Evolutionary conservation across 1,140 invertebrate genomes (phyloP).

Genomic region (Papilio polytes): DNA sequence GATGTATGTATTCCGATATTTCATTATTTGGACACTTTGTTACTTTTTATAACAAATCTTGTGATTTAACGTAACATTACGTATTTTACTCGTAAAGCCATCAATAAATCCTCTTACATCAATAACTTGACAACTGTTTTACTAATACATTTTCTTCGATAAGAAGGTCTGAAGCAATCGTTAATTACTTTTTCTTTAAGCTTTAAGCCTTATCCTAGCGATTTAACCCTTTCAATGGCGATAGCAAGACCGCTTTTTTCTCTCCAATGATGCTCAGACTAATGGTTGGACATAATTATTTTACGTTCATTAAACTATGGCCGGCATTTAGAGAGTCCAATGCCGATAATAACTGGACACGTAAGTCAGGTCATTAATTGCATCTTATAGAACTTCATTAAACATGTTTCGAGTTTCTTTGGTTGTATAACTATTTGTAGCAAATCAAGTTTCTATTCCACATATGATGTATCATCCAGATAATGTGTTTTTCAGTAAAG

Average conservation of each 20-base stretch:
- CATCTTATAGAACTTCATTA: constrained; percentile 33
- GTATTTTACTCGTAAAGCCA: too few species aligned
- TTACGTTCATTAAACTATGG: constrained; percentile 55
- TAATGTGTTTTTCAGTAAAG: too few species aligned
- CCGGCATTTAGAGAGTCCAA: constrained; percentile 50
- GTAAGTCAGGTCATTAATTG: constrained; percentile 20
- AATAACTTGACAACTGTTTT: constrained; percentile 13
- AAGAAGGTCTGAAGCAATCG: constrained; percentile 39
- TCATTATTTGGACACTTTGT: too few species aligned
- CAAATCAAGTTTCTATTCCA: too few species aligned
- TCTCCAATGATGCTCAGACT: constrained; percentile 48
- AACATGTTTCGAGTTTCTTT: not conserved
- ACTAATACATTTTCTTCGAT: not conserved
- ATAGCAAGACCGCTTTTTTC: constrained; percentile 51
- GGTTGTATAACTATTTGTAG: not conserved
- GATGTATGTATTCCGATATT: too few species aligned
- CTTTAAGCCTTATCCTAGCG: constrained; percentile 42
- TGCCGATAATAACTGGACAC: constrained; percentile 40
- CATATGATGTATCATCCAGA: too few species aligned
- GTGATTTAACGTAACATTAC: too few species aligned
- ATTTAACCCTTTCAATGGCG: constrained; percentile 48
- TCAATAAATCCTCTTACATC: too few species aligned
- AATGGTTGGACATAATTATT: constrained; percentile 52
- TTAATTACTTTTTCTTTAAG: constrained; percentile 52
- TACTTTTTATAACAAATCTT: too few species aligned